Base-by-base conservation (phyloP, 1,140 invertebrate species). In the Ericerus pela region DNA sequence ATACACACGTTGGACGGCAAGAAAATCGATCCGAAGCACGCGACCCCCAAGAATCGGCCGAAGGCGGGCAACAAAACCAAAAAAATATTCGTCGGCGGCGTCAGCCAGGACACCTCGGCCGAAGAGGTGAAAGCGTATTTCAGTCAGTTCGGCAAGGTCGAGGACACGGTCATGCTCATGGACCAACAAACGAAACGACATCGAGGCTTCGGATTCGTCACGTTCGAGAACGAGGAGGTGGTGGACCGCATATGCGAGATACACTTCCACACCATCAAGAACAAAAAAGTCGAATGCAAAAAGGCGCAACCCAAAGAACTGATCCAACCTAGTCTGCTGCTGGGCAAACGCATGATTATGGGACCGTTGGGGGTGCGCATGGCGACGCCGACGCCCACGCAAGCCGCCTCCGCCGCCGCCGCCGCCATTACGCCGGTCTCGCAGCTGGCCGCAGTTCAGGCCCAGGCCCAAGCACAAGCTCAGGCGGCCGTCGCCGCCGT, bases 121-220 rank as follows among this genome's bases (percentile, higher is more conserved):
- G 88, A 92, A 38, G 88, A 93, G 69, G 87, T 93, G 0, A 87
- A 89, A 70, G 82, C 83, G 18, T 92, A 91, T 70, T 93, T 92
- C 74, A 82, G 80, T 62, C 87, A 91, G 70, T 93, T 90, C 68
- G 88, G 88, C 12, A 87, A 88, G 68, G 88, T 90, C 18, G 87
- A 90, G 67, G 89, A 92, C 67, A 88, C 87, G 16, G 88, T 92
- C 11, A 91, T 92, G 88, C 76, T 92, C 61, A 92, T 92, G 88
- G 89, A 92, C 69, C 88, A 92, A 70, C 87, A 91, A 69, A 93
- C 88, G 8, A 91, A 90, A 66, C 79, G 88, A 33, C 88, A 91
- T 68, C 76, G 88, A 47, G 88, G 88, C 53, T 91, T 92, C 68
- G 88, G 88, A 11, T 92, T 92, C 69, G 88, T 93, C 16, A 92